phyloP scores from a whole-genome alignment of 2,797 vertebrate genomes.

The Catamblyrhynchus diadema region DNA sequence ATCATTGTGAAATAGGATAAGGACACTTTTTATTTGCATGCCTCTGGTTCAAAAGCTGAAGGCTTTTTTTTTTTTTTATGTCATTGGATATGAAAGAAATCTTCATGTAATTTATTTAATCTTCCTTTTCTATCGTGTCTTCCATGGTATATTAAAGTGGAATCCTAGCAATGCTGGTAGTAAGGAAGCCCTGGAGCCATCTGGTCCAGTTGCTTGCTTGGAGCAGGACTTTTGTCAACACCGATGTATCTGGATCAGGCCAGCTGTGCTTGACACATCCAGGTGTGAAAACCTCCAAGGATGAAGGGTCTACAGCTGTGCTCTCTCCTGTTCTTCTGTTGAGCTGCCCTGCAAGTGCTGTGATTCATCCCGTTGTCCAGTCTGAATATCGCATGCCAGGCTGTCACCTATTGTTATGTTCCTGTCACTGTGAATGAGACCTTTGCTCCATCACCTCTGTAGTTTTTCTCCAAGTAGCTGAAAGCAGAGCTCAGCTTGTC shows the following conservation, averaged over 20 bases:
- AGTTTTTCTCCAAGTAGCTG: not conserved
- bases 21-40: not conserved
- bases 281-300: not conserved
- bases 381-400: not conserved
- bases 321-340: not conserved
- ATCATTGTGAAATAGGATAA: not conserved
- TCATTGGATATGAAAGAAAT: not conserved
- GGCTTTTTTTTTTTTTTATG: not conserved
- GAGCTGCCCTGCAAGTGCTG: not conserved
- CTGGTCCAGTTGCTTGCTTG: not conserved
- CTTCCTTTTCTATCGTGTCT: not conserved
- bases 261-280: not conserved
- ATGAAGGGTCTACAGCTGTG: not conserved
- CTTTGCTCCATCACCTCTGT: not conserved
- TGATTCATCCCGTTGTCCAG: not conserved
- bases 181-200: not conserved
- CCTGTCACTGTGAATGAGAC: not conserved
- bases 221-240: not conserved
- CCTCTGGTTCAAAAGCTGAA: not conserved
- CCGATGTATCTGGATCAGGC: not conserved
- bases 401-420: not conserved
- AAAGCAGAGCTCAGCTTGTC: not conserved
- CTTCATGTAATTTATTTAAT: not conserved
- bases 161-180: not conserved
- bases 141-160: not conserved